Base-by-base conservation (phyloP, 2,113 vertebrate species). In the Rafetus swinhoei region DNA sequence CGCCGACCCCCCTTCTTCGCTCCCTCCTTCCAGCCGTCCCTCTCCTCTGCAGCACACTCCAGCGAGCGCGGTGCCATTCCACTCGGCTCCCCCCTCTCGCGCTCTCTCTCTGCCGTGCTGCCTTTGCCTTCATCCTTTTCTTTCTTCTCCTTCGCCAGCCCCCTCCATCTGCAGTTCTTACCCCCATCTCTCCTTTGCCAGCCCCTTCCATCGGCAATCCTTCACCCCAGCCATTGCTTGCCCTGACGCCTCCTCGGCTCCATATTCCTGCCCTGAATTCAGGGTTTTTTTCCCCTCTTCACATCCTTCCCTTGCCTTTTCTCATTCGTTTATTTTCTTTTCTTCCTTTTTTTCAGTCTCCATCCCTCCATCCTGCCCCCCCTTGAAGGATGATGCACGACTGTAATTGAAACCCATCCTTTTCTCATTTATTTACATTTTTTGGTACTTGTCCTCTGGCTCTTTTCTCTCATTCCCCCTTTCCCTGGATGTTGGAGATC, bases 91-190 rank as follows among this genome's bases (percentile, higher is more conserved):
- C 59, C 2, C 74, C 72, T 80, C 53, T 84, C 45, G 35, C 54
- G 4, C 60, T 32, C 54, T 85, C 15, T 7, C 86, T 59, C 57
- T 84, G 55, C 87, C 87, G 60, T 91, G 19, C 82, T 82, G 81
- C 87, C 95, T 90, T 92, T 83, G 74, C 24, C 90, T 80, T 92
- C 90, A 96, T 96, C 97, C 95, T 94, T 94, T 82, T 96, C 96
- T 97, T 92, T 54, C 69, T 94, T 14, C 92, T 89, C 76, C 79
- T 92, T 72, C 89, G 77, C 95, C 93, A 84, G 85, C 81, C 69
- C 21, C 32, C 32, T 53, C 32, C 60, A 62, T 62, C 45, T 15
- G n/a, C 45, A 60, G 53, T 14, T 45, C 81, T 54, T 56, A 25
- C 25, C 54, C 52, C 86, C 59, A 65, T 50, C 87, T 86, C 87